Base-by-base conservation (phyloP, 2,888 invertebrate genomes). In the Cerastis leucographa region DNA sequence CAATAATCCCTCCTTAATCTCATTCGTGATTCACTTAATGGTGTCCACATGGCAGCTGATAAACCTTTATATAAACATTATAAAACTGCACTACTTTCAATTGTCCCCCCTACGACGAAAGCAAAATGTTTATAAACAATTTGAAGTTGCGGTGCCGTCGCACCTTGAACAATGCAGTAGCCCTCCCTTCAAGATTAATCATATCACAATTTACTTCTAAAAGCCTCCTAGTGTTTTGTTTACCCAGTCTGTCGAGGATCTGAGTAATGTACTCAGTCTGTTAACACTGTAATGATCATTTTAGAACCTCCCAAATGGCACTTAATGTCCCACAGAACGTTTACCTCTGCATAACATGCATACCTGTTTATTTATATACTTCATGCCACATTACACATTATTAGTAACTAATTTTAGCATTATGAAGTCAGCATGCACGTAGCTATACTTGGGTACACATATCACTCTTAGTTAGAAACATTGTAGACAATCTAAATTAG, bases 401-500 rank as follows among this genome's bases (percentile, higher is more conserved):
- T 90, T 91, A 94, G 91, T 87, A 88, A 93, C 92, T 94, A 94
- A 94, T 94, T 93, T 93, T 93, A 94, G 94, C 89, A 83, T 90
- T 92, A 93, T 93, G 92, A 93, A 93, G 89, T 93, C 91, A 94
- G 95, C 95, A 95, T 95, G 95, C 94, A 92, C 90, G 92, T 94
- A 95, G 91, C 66, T 88, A 91, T 91, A 89, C 89, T 90, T 93
- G 93, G 93, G 92, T 92, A 91, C 90, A 92, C 92, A 91, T 92
- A 91, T 91, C 93, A 93, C 90, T 92, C 81, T 90, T 94, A 92
- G 92, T 90, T 89, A 92, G 92, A 88, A 91, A 93, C 92, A 91
- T 88, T 92, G 94, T 95, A 94, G 92, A 93, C 84, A 87, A 65
- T 73, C 78, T 83, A 77, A 86, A 89, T 91, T 92, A 92, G 89